phyloP scores from a whole-genome alignment of 1,140 invertebrate genomes.

The Lordiphosa mommai region DNA sequence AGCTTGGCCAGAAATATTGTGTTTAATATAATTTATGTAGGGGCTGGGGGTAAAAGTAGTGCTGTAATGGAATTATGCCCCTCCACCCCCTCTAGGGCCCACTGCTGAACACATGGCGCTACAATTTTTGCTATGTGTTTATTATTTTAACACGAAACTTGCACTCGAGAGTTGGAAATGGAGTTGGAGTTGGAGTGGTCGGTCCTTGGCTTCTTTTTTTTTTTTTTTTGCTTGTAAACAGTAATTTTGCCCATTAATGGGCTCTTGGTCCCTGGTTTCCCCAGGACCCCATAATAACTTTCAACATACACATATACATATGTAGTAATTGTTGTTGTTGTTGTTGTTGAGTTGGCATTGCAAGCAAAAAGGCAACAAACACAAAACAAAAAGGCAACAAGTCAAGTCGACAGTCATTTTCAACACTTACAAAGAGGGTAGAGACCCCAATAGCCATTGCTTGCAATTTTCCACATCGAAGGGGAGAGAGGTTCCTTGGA shows the following conservation, averaged over 20 bases:
- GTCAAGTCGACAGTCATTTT: slow-evolving; percentile 77
- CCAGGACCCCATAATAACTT: slow-evolving; percentile 43
- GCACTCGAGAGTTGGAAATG: slow-evolving; percentile 39
- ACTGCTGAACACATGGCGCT: slow-evolving; percentile 48
- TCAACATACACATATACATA: slow-evolving; percentile 28
- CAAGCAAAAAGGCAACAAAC: slow-evolving; percentile 16
- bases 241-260: slow-evolving; percentile 77
- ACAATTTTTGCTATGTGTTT: slow-evolving; percentile 76
- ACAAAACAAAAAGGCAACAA: slow-evolving; percentile 73
- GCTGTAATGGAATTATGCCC: slow-evolving; percentile 66
- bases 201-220: neutral
- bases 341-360: slow-evolving; percentile 33
- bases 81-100: neutral
- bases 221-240: slow-evolving; percentile 68
- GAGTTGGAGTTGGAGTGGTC: neutral
- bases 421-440: slow-evolving; percentile 66
- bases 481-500: slow-evolving; percentile 35
- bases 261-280: slow-evolving; percentile 27
- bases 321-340: slow-evolving; percentile 39
- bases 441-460: slow-evolving; percentile 39
- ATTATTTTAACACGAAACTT: slow-evolving; percentile 78
- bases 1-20: slow-evolving; percentile 60
- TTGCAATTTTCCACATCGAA: slow-evolving; percentile 35
- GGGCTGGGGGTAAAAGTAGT: slow-evolving; percentile 19
- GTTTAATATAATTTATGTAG: slow-evolving; percentile 57